Base-by-base conservation (phyloP, 2,888 invertebrate genomes). In the Xestia sexstrigata region DNA sequence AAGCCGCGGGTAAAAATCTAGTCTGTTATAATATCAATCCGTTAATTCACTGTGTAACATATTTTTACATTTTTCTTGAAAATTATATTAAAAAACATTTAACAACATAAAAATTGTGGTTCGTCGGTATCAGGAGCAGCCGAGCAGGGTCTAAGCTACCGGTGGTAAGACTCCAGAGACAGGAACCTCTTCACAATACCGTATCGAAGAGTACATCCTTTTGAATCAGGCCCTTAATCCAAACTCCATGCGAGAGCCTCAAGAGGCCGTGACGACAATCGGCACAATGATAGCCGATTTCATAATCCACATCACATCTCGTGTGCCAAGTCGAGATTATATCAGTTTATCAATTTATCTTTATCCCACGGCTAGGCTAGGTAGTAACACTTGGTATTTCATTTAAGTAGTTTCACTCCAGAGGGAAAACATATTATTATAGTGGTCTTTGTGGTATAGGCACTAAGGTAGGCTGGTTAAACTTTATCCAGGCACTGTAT, bases 401-500 rank as follows among this genome's bases (percentile, higher is more conserved):
- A 78, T 17, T 78, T 42, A 39, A 52, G n/a, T 78, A 60, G 60
- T 70, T 20, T 15, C 2, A 39, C 0, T 65, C 73, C 72, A 30
- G 2, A 49, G 78, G 73, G 78, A 78, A 72, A 65, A 45, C 2
- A 7, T 23, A 13, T 35, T 35, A 35, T 35, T 35, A 6, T 5
- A 39, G 52, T 62, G 77, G 69, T 39, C 8, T 20, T 20, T 35
- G 62, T 35, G 30, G 30, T 20, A 9, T 62, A 35, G 20, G 62
- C 20, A 62, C 20, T 23, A n/a, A 52, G 15, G 39, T 30, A n/a
- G 47, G 23, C 55, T 47, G 6, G 11, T n/a, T 11, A 9, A 47
- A 52, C 39, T n/a, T 42, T 65, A n/a, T 60, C 17, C 45, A 35
- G 52, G 9, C n/a, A 55, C 13, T 62, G 49, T 62, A 52, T 42